Conservation (phyloP, 2,113 vertebrate genomes). For the Benitochromis conjunctus region DNA sequence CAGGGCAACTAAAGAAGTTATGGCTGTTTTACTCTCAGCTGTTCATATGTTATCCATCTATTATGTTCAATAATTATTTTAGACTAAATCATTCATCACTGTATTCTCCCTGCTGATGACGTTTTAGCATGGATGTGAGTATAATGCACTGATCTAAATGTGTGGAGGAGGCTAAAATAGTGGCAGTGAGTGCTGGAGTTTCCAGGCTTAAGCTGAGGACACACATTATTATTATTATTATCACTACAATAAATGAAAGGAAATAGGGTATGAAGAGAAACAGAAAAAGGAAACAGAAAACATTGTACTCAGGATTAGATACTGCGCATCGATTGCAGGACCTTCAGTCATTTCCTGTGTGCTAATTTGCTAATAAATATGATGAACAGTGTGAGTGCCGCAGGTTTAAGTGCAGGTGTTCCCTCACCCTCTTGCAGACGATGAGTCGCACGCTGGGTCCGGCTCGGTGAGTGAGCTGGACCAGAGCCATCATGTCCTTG, state of each 20-base stretch:
- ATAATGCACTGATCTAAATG: not conserved
- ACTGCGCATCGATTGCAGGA: not conserved
- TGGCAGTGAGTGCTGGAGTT: not conserved
- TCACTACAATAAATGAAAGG: not conserved
- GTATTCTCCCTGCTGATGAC: not conserved
- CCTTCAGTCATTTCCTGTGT: not conserved
- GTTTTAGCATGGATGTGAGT: not conserved
- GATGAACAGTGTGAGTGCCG: not conserved
- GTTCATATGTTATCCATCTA: not conserved
- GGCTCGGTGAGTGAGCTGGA: slow-evolving; percentile 86
- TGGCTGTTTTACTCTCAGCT: not conserved
- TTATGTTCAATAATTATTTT: not conserved
- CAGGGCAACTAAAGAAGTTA: not conserved
- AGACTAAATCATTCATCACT: not conserved
- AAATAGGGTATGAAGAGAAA: not conserved
- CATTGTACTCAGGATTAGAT: not conserved
- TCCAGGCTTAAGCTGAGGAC: not conserved
- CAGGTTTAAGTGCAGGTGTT: not conserved
- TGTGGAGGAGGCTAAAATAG: not conserved
- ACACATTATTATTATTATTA: not conserved
- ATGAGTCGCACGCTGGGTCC: slow-evolving; percentile 81
- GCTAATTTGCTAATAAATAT: not conserved
- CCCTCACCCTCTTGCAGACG: slow-evolving; percentile 91
- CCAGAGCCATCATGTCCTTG: slow-evolving; percentile 90
- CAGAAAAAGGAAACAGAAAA: not conserved